A percentile compares a stretch with the other conserved stretches of the same genome.
These are phyloP conservation scores for Tachina grossa DNA, from an alignment of 2,888 invertebrate species.

Conservation along the genomic window DNA sequence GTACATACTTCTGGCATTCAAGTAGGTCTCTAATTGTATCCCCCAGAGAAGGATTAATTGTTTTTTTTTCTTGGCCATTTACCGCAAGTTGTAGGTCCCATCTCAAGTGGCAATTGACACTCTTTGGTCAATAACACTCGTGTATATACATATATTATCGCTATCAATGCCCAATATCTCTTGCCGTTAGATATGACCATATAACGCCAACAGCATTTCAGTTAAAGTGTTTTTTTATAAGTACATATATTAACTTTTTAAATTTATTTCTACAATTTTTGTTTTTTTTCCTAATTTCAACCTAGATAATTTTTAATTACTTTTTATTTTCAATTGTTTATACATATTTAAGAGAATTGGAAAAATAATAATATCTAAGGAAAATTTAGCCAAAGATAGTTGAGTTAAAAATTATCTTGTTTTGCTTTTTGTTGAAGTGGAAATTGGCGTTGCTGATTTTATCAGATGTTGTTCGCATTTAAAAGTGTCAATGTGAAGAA, in stretches of 20 bases:
- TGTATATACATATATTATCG: not conserved
- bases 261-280: not conserved
- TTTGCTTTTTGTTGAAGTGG: not conserved
- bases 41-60: too few species aligned
- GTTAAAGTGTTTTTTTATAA: slow-evolving; percentile 8
- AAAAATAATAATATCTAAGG: not conserved
- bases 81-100: too few species aligned
- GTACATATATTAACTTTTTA: not conserved
- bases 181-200: not conserved
- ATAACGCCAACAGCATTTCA: not conserved
- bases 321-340: slow-evolving; percentile 3
- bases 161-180: not conserved
- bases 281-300: not conserved
- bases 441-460: not conserved
- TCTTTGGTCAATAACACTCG: too few species aligned
- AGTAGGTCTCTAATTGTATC: too few species aligned
- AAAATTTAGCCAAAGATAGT: not conserved
- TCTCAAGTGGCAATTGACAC: too few species aligned
- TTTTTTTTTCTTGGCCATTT: too few species aligned
- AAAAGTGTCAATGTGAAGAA: not conserved
- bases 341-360: not conserved
- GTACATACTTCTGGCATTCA: too few species aligned
- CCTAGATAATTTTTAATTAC: slow-evolving; percentile 18
- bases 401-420: not conserved
- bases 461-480: too few species aligned